phyloP scores from a whole-genome alignment of 2,797 vertebrate species.

The Xenentodon cancila region DNA sequence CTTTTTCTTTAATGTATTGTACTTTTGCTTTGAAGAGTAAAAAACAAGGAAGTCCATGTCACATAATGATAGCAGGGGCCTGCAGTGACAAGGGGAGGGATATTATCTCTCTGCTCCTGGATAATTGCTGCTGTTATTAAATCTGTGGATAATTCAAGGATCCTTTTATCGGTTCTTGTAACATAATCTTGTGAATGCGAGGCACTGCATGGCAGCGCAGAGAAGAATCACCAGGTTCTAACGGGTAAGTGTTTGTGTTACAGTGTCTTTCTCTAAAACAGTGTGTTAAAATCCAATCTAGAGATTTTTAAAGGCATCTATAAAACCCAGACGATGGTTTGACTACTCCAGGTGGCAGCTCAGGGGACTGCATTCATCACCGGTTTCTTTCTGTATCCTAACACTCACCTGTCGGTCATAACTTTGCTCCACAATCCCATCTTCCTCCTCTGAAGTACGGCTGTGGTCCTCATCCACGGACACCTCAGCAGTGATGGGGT shows the following conservation, averaged over 20 bases:
- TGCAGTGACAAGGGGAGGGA: constrained; percentile 60
- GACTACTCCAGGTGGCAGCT: neutral
- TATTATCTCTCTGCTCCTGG: constrained; percentile 42
- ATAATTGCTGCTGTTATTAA: constrained; percentile 24
- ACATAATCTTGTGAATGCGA: too few species aligned
- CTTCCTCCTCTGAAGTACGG: constrained; percentile 93
- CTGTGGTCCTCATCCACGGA: constrained; percentile 91
- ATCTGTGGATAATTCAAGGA: constrained; percentile 9
- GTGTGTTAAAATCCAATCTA: neutral
- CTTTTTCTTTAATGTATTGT: constrained; percentile 22
- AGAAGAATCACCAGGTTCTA: neutral
- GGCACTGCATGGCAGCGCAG: neutral
- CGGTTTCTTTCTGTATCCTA: neutral
- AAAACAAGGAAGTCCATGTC: constrained; percentile 72
- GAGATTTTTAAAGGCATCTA: neutral
- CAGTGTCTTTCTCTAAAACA: neutral
- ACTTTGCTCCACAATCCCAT: constrained; percentile 79
- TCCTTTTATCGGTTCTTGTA: neutral
- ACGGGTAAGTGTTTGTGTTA: neutral
- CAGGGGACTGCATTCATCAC: constrained; percentile 4
- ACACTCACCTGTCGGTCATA: constrained; percentile 86
- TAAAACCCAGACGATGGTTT: constrained; percentile 10
- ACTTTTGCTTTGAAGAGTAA: constrained; percentile 60
- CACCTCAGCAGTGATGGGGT: constrained; percentile 72
- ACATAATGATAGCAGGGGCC: constrained; percentile 52